Base-by-base conservation (phyloP, 2,888 invertebrate genomes). In the Tiliacea aurago region DNA sequence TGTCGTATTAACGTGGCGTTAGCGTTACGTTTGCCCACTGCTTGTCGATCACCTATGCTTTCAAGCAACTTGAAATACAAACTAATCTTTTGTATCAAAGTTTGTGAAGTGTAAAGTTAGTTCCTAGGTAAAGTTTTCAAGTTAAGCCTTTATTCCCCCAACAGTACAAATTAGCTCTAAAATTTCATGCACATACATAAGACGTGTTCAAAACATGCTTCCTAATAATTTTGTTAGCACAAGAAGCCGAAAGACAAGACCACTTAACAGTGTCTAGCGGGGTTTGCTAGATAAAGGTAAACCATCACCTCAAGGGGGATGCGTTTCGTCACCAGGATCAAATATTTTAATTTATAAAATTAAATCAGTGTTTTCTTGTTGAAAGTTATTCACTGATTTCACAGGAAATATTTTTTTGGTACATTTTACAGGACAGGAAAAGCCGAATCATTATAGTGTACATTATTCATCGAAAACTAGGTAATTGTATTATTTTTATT, bases 211-310 rank as follows among this genome's bases (percentile, higher is more conserved):
- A 78, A 69, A 81, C 75, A 81, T 71, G 83, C 81, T 70, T 65
- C 75, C 78, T 80, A 81, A 71, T 51, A 81, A 83, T 81, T 83
- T 83, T 74, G 76, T 81, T 81, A 81, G 80, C 81, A 83, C 81
- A 81, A 43, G 53, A 81, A 83, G 81, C 81, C 61, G 68, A 71
- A 67, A 63, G 71, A 81, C 69, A 66, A 70, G 76, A 83, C 76
- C 83, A 82, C 61, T 74, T 49, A 74, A 78, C 56, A 82, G 55
- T 33, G 20, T 66, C 83, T 81, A 83, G 81, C 79, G 0, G 0
- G 58, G 55, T 28, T 55, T 51, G 71, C 83, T 83, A 79, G 66
- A 71, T 75, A 71, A 28, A 64, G 41, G 53, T 76, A 56, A 28
- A 75, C 81, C 81, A 64, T 63, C 81, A 81, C 83, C 83, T 69